Percentiles rank a stretch among this genome's conserved stretches.
These are phyloP conservation scores for Melolontha melolontha DNA, from an alignment of 2,888 invertebrate genomes.

Conservation along the genomic window DNA sequence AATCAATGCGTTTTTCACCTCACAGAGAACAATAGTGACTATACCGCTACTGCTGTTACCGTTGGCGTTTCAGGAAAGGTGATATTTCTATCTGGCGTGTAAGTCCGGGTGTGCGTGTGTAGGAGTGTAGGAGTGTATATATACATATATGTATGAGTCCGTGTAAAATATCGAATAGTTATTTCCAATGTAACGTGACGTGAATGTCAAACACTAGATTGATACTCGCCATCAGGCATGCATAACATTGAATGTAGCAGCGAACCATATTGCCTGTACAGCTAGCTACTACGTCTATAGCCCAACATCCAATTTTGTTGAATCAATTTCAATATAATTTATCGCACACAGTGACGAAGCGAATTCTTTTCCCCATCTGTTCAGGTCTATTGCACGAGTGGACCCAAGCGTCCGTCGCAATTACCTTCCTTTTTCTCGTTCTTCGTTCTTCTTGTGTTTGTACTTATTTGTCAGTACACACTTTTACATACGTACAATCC, in stretches of 20 bases:
- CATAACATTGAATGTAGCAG: slow-evolving; percentile 56
- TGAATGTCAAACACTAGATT: slow-evolving; percentile 62
- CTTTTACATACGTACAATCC: no score
- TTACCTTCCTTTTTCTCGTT: slow-evolving; percentile 35
- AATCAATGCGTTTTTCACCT: slow-evolving; percentile 36
- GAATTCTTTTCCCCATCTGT: slow-evolving; percentile 45
- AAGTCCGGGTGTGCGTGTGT: slow-evolving; percentile 7
- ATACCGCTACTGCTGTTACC: slow-evolving; percentile 33
- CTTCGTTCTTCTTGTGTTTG: neutral
- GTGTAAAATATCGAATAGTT: slow-evolving; percentile 60
- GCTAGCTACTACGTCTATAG: slow-evolving; percentile 45
- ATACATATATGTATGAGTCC: slow-evolving; percentile 8
- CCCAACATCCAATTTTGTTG: slow-evolving; percentile 55
- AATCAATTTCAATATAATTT: slow-evolving; percentile 57
- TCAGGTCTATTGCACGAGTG: slow-evolving; percentile 43
- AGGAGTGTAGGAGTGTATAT: neutral
- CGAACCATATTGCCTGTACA: slow-evolving; percentile 46
- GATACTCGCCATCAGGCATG: slow-evolving; percentile 57
- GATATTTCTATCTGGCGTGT: slow-evolving; percentile 29
- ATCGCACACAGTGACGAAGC: slow-evolving; percentile 48
- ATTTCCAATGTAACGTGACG: slow-evolving; percentile 59
- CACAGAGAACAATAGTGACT: slow-evolving; percentile 17
- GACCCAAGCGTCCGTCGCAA: slow-evolving; percentile 43
- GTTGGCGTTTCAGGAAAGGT: slow-evolving; percentile 33
- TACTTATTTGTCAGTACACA: slow-evolving; percentile 1